A percentile compares a stretch with the other conserved stretches of the same genome.
Conservation (phyloP, 2,113 vertebrate genomes). For the Ictalurus punctatus region DNA sequence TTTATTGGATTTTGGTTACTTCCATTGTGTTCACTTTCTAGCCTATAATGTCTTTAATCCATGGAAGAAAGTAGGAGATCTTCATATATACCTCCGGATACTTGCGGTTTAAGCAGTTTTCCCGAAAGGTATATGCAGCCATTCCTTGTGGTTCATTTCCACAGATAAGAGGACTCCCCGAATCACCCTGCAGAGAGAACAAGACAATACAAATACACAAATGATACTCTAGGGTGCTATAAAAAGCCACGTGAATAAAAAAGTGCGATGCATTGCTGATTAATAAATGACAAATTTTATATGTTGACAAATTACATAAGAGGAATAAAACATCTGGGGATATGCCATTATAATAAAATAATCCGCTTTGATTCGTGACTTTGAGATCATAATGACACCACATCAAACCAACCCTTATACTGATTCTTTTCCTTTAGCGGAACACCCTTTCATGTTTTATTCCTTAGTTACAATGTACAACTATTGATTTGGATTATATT, state of each 20-base stretch:
- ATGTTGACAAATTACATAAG: background rate
- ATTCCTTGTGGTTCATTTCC: constrained; percentile 30
- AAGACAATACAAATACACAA: background rate
- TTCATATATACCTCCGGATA: constrained; percentile 51
- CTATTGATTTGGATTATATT: background rate
- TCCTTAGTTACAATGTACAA: background rate
- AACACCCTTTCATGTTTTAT: background rate
- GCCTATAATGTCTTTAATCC: constrained; percentile 43
- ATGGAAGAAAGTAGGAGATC: constrained; percentile 40
- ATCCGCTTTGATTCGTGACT: background rate
- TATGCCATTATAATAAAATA: background rate
- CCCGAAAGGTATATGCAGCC: constrained; percentile 14
- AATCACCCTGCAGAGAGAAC: constrained; percentile 49
- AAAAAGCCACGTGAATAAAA: no score
- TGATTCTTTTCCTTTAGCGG: background rate
- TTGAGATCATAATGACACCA: background rate
- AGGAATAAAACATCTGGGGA: background rate
- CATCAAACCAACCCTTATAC: background rate
- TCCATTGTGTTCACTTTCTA: background rate
- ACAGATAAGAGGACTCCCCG: constrained; percentile 54
- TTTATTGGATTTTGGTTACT: background rate
- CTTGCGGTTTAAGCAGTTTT: background rate
- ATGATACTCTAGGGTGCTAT: background rate
- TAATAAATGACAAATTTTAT: background rate
- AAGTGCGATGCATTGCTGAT: background rate